These are phyloP conservation scores for Empidonax traillii DNA, from an alignment of 2,113 vertebrate species.

Conservation along the genomic window DNA sequence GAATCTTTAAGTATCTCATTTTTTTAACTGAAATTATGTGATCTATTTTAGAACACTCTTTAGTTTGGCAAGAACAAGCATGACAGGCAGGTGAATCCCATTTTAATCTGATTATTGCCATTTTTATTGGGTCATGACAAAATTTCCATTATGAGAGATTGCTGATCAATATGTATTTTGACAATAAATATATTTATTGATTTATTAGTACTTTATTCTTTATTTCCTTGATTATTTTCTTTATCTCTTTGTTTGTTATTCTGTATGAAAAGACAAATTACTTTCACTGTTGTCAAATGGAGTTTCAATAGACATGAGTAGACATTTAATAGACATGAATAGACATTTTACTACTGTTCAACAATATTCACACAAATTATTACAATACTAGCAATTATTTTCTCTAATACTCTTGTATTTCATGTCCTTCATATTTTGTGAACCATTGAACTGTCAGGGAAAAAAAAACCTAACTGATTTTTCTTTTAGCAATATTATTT, in stretches of 20 bases:
- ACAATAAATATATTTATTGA: not conserved
- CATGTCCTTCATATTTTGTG: not conserved
- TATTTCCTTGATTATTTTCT: not conserved
- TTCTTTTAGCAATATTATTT: conserved; percentile 34
- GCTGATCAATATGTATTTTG: not conserved
- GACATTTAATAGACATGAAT: not conserved
- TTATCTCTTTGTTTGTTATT: not conserved
- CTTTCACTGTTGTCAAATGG: not conserved
- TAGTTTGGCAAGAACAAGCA: not conserved
- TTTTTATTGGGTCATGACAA: not conserved
- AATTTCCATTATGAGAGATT: not conserved
- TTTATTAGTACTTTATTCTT: not conserved
- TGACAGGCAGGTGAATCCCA: not conserved
- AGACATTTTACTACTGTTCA: not conserved
- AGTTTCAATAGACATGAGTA: not conserved
- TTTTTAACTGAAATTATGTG: not conserved
- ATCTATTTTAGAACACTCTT: not conserved
- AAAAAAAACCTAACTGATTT: not conserved
- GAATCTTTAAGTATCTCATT: not conserved
- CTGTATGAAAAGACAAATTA: not conserved
- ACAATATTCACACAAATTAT: not conserved
- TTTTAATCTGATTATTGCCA: not conserved
- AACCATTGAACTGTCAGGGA: not conserved
- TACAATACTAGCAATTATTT: not conserved
- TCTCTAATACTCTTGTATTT: not conserved